Percentiles rank a stretch among this genome's conserved stretches.
Evolutionary conservation across 2,888 invertebrate genomes (phyloP).

Genomic region (Lissonota sp.): DNA sequence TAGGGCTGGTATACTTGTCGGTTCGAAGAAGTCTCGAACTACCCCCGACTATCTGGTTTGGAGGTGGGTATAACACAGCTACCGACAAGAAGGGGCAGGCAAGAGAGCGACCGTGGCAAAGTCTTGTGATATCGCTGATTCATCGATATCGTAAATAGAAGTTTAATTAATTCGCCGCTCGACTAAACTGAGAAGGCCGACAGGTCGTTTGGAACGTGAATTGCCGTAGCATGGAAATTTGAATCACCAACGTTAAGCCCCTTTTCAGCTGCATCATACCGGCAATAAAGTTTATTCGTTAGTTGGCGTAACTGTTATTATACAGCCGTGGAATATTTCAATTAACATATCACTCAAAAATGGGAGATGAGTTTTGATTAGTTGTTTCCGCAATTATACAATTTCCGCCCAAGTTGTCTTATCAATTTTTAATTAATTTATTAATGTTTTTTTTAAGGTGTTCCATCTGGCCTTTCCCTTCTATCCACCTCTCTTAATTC

Average conservation of each 20-base stretch:
- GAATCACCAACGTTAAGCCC: constrained; percentile 49
- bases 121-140: constrained; percentile 79
- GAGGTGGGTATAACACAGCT: constrained; percentile 22
- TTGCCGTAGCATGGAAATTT: constrained; percentile 59
- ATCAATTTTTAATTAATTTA: too few relatives aligned
- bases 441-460: too few relatives aligned
- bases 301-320: constrained; percentile 34
- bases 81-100: constrained; percentile 40
- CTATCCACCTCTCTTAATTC: too few relatives aligned
- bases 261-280: constrained; percentile 35
- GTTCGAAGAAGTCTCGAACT: constrained; percentile 50
- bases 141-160: constrained; percentile 83
- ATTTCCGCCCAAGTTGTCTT: too few relatives aligned
- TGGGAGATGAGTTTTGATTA: too few relatives aligned
- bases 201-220: constrained; percentile 75
- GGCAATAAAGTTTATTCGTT: constrained; percentile 58
- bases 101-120: constrained; percentile 35
- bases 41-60: constrained; percentile 40
- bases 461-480: too few relatives aligned
- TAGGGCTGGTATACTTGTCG: constrained; percentile 56
- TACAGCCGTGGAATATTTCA: constrained; percentile 13
- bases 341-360: constrained; percentile 35
- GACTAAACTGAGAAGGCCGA: constrained; percentile 78
- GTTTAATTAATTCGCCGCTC: constrained; percentile 83
- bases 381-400: too few relatives aligned